Base-by-base conservation (phyloP, 2,113 vertebrate genomes). In the Kobus ellipsiprymnus region DNA sequence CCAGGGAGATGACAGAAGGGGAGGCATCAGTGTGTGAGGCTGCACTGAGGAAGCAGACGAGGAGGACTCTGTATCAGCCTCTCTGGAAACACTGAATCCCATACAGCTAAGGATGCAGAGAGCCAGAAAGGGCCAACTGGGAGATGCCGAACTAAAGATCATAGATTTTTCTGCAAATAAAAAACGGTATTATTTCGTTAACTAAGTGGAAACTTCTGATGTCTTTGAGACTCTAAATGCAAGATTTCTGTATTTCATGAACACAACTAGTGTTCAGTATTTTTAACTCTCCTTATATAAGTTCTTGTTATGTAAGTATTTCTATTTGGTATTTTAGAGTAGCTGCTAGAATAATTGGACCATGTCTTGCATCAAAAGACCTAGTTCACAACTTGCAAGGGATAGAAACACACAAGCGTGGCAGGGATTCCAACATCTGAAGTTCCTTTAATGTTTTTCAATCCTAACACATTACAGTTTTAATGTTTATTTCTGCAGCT, bases 221-320 rank as follows among this genome's bases (percentile, higher is more conserved):
- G 55, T 87, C 44, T 92, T 52, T 81, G 36, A 93, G 85, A 81
- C 30, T 88, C 8, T 30, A 48, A 64, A 71, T 52, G 33, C 7
- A 60, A 74, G 33, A 50, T 30, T 78, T 93, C 62, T 29, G 7
- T 94, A 44, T 86, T 96, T 59, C 57, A 85, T 92, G 64, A 96
- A 55, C 64, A 62, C 30, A 55, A 82, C 40, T 19, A 25, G 54
- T 52, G 25, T 60, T 95, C 11, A 15, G 30, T 87, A 94, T 97
- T 97, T 98, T 96, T 90, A 94, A 86, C 83, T 62, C 15, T 91
- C 81, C 90, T 97, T 94, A 94, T 12, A 64, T 84, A 97, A 97
- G 16, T 84, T 90, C 46, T 77, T 29, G 5, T 97, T 98, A 97
- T 67, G 6, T 96, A 98, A 97, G 77, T 55, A 90, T 83, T 94